Base-by-base conservation (phyloP, 2,113 vertebrate species). In the Ramphastos sulfuratus region DNA sequence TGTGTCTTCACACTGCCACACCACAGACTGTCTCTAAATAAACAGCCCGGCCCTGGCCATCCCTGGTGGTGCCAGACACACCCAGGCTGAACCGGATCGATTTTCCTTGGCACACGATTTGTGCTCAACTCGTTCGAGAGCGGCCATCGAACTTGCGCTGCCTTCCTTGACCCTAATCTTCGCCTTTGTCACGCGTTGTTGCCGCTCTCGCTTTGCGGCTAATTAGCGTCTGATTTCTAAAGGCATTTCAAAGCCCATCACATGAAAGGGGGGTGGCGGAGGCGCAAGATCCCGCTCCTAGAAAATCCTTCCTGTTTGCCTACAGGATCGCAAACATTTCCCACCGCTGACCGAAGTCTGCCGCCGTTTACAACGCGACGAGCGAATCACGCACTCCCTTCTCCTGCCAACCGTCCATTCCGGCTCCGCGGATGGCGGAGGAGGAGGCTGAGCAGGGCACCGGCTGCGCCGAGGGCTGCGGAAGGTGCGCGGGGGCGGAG, bases 201-300 rank as follows among this genome's bases (percentile, higher is more conserved):
- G 55, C 19, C 72, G 54, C 69, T 70, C 74, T 77, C 58, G 2
- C 85, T 89, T 81, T 50, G 28, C 14, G 33, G 23, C 69, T 89
- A 90, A 83, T 90, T 85, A 87, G 79, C 21, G 20, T 71, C 50
- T 81, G 58, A 81, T 92, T 90, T 94, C 85, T 61, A 75, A 67
- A n/a, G 52, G 17, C 28, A 39, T 83, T 94, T 83, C 75, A 87
- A 94, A 93, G 25, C 48, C 35, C 27, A 7, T 42, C 66, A 46
- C 81, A 91, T 82, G 46, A 94, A 95, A 94, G 85, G 48, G 60
- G 19, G 48, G 2, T 46, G 31, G n/a, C 16, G 58, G 63, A 3
- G 25, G 19, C 10, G 37, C 61, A 67, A 17, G 8, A 85, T 55
- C 61, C 10, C 7, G 15, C 67, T 70, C 15, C 6, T 9, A 2